phyloP scores from a whole-genome alignment of 2,113 vertebrate genomes.

The Pangasianodon hypophthalmus region DNA sequence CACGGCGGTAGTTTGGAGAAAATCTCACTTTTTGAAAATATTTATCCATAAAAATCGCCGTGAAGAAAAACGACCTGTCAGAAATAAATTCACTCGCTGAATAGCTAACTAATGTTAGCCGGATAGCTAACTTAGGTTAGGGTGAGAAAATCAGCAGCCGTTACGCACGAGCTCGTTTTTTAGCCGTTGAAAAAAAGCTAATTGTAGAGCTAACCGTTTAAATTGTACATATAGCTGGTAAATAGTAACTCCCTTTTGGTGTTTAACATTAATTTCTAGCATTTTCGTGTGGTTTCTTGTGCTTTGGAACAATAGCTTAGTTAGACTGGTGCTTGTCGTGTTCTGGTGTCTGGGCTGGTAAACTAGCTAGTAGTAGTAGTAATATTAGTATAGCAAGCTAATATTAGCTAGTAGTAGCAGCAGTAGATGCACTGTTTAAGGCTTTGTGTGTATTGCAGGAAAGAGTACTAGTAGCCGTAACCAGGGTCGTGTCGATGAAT shows the following conservation, averaged over 20 bases:
- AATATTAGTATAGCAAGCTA: background rate
- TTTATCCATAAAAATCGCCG: background rate
- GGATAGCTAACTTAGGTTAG: background rate
- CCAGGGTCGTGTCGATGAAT: background rate
- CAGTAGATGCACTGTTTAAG: background rate
- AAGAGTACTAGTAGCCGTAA: background rate
- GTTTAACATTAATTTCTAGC: background rate
- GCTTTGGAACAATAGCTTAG: background rate
- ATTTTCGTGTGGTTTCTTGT: background rate
- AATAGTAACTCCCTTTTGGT: background rate
- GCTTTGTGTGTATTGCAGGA: background rate
- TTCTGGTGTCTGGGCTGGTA: background rate
- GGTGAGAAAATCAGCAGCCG: background rate
- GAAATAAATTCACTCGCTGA: background rate
- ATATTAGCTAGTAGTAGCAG: background rate
- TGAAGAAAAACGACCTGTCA: slow-evolving; percentile 1
- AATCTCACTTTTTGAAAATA: background rate
- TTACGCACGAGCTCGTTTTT: background rate
- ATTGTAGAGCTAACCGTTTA: background rate
- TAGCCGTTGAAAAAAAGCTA: background rate
- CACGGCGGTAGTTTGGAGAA: background rate
- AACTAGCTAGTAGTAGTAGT: background rate
- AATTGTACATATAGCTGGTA: background rate
- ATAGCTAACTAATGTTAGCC: background rate
- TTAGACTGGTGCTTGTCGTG: background rate